Base-by-base conservation (phyloP, 2,888 invertebrate species). In the Ctena decussata region DNA sequence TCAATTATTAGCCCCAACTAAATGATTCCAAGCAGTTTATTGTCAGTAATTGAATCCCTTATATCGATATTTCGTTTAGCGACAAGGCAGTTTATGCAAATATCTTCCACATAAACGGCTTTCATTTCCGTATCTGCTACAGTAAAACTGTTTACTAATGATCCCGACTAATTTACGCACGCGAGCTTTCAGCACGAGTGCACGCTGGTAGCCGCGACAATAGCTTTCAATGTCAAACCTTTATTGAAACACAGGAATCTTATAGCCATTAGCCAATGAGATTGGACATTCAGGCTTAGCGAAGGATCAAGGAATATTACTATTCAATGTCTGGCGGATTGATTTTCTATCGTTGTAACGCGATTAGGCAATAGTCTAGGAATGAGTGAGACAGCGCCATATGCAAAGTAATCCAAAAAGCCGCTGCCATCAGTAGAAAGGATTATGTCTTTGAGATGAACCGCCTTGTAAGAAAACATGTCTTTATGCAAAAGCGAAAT, bases 111-210 rank as follows among this genome's bases (percentile, higher is more conserved):
- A 89, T 86, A 89, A 90, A 86, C 84, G 86, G 84, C 79, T 73
- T 85, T 86, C 90, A 89, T 90, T 89, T 89, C 90, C 90, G 86
- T 78, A 71, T 76, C 80, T 77, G 77, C 79, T 81, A 86, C 86
- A 80, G 84, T 89, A 86, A 87, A 89, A 89, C 89, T 86, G 89
- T 90, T 87, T 87, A 78, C 89, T 87, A 90, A 90, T 90, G 89
- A 89, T 85, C 80, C 81, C 75, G 21, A 78, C 87, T 89, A 89
- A 87, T 89, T 89, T 89, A 82, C 80, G 86, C 86, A 86, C 86
- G 89, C 86, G 86, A 86, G 85, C 76, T 77, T 83, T 77, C 70
- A 86, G 79, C 89, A 89, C 83, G 85, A 73, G 71, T 65, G 76
- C 77, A 80, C 71, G 80, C 65, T 53, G 78, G 78, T 70, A 73